Evolutionary conservation across 1,140 invertebrate species (phyloP).

Genomic region (Pogonognathellus flavescens): DNA sequence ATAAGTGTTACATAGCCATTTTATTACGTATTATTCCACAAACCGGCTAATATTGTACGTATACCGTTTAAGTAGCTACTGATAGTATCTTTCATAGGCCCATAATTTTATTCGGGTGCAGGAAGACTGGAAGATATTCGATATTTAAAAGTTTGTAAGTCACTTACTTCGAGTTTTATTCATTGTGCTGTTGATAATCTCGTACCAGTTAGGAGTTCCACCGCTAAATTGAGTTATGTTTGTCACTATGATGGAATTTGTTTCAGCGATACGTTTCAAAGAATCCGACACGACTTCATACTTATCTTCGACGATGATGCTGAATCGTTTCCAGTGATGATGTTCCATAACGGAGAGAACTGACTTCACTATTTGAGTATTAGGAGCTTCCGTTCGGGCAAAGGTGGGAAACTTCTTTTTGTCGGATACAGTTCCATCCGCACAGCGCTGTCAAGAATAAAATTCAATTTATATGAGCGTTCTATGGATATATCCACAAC

Average conservation of each 20-base stretch:
- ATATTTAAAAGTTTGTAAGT: not conserved
- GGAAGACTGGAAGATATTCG: too few relatives aligned
- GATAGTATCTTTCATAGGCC: too few relatives aligned
- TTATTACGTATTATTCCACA: too few relatives aligned
- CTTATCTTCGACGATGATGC: conserved; percentile 87
- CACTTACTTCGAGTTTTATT: conserved; percentile 88
- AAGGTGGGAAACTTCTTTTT: conserved; percentile 85
- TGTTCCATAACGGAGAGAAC: conserved; percentile 89
- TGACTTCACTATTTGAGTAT: conserved; percentile 93
- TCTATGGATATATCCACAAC: too few relatives aligned
- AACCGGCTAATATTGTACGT: too few relatives aligned
- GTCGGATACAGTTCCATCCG: conserved; percentile 86
- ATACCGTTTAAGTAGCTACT: too few relatives aligned
- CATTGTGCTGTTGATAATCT: conserved; percentile 89
- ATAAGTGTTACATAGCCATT: too few relatives aligned
- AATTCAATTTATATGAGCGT: not conserved
- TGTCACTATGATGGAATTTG: conserved; percentile 85
- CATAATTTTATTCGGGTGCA: too few relatives aligned
- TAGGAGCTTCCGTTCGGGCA: conserved; percentile 92
- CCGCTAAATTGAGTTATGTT: conserved; percentile 80
- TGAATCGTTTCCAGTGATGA: conserved; percentile 94
- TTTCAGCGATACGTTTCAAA: conserved; percentile 79
- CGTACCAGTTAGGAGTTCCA: conserved; percentile 85
- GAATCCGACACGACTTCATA: conserved; percentile 76
- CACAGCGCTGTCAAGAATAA: conserved; percentile 85